Evolutionary conservation across 2,888 invertebrate species (phyloP), one percentile per base, ranked within the genome.

Genomic region (Drosophila nr. perissopoda): DNA sequence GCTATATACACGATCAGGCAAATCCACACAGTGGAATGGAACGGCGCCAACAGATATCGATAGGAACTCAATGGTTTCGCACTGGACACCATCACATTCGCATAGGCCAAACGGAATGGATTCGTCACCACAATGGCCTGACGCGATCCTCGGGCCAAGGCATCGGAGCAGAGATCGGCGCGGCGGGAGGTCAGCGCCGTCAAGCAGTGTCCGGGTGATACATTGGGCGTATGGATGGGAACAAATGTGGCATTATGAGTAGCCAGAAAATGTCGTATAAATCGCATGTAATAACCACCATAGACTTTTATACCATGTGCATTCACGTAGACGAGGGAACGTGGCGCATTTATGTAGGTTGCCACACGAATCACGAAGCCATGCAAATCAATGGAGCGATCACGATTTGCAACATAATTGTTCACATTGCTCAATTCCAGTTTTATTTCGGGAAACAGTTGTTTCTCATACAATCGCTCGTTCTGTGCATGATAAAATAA

Each of bases 241-340:
- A 87, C 78, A 31, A 89, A 83, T 7, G 27, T 90, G 7, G 73
- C 81, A 58, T 90, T 85, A 4, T 40, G 77, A 0, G 40, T 16
- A 0, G 5, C 33, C 31, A 85, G 3, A 49, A 78, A 85, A 4
- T 75, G 62, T 1, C 21, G 63, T 0, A 90, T 1, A 33, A 89
- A 81, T 2, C 69, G 53, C 78, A 87, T 61, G 10, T 80, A 90
- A 18, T 73, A 90, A 0, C 85, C 90, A 0, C 78, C 89, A 10
- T 57, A 74, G 5, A 59, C 7, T 13, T 7, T 25, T 0, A 16
- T 4, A 0, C 90, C 89, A 3, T 21, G 6, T 0, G 27, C 27
- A 27, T 83, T 29, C 4, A 27, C 2, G n/a, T 89, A 90, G 25
- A 83, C 13, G 8, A 86, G 8, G 1, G 57, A 36, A 1, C 85